A percentile compares a stretch with the other conserved stretches of the same genome.
These are phyloP conservation scores for Caradrina clavipalpis DNA, from an alignment of 2,888 invertebrate species.

Conservation along the genomic window DNA sequence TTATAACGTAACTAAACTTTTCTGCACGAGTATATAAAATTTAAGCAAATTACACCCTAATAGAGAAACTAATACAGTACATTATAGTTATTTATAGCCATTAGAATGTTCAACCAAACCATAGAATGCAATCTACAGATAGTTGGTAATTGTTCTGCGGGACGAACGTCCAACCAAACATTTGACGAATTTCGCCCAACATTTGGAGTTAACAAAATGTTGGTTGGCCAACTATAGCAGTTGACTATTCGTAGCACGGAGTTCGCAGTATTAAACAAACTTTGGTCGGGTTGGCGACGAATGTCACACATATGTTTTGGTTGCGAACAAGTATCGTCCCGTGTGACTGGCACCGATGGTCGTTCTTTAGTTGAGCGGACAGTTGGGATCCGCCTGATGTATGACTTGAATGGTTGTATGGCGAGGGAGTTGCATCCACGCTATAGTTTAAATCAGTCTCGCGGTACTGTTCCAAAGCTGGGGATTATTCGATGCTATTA, in stretches of 20 bases:
- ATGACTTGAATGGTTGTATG: slow-evolving; percentile 10
- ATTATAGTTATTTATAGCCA: too few relatives aligned
- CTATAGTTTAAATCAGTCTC: neutral
- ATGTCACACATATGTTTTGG: slow-evolving; percentile 26
- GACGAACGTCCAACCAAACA: neutral
- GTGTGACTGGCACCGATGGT: slow-evolving; percentile 28
- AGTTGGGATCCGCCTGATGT: slow-evolving; percentile 21
- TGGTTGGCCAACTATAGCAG: neutral
- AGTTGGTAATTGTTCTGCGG: neutral
- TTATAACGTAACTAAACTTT: slow-evolving; percentile 4
- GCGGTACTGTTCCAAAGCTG: too few relatives aligned
- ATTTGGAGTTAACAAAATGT: neutral
- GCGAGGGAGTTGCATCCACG: neutral
- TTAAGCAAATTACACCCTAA: too few relatives aligned
- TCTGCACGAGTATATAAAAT: neutral
- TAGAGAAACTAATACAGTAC: too few relatives aligned
- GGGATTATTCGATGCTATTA: too few relatives aligned
- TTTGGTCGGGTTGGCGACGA: slow-evolving; percentile 11
- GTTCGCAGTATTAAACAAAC: slow-evolving; percentile 1
- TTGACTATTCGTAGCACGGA: slow-evolving; percentile 4
- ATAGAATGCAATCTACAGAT: too few relatives aligned
- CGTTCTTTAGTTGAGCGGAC: slow-evolving; percentile 27
- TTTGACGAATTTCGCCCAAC: neutral
- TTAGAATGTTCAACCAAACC: too few relatives aligned
- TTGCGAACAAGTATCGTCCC: slow-evolving; percentile 20